These are phyloP conservation scores for Brachionus calyciflorus DNA, from an alignment of 1,140 invertebrate species.

Conservation along the genomic window DNA sequence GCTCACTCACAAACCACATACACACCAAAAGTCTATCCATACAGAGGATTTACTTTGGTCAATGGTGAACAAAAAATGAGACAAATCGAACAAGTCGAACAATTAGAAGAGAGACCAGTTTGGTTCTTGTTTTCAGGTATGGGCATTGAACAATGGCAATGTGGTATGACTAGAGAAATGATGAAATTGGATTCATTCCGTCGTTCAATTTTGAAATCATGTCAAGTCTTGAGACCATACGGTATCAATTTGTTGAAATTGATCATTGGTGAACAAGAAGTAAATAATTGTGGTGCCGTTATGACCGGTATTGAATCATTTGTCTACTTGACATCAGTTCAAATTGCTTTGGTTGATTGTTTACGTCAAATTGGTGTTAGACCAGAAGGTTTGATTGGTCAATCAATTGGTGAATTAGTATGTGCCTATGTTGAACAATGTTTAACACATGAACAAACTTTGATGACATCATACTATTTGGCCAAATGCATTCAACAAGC, in stretches of 20 bases:
- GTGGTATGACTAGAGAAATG: slow-evolving; percentile 62
- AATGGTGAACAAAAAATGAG: slow-evolving; percentile 44
- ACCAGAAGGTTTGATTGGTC: slow-evolving; percentile 89
- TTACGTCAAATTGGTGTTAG: slow-evolving; percentile 72
- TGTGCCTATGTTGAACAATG: slow-evolving; percentile 95
- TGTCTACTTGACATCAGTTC: slow-evolving; percentile 86
- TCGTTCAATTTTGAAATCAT: slow-evolving; percentile 72
- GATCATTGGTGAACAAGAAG: slow-evolving; percentile 67
- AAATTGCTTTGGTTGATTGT: slow-evolving; percentile 84
- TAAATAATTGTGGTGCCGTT: slow-evolving; percentile 73
- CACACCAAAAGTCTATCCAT: neutral
- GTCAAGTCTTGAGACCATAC: slow-evolving; percentile 71
- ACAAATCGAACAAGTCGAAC: slow-evolving; percentile 31
- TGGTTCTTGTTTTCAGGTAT: slow-evolving; percentile 95
- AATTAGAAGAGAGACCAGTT: slow-evolving; percentile 66
- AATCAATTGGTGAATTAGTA: slow-evolving; percentile 72
- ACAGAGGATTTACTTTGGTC: slow-evolving; percentile 18
- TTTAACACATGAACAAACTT: slow-evolving; percentile 84
- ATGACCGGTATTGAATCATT: slow-evolving; percentile 85
- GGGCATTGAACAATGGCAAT: slow-evolving; percentile 85
- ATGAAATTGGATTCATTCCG: slow-evolving; percentile 77
- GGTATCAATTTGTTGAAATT: slow-evolving; percentile 77
- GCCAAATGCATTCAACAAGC: slow-evolving; percentile 77
- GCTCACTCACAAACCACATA: slow-evolving; percentile 20
- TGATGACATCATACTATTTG: slow-evolving; percentile 85